Evolutionary conservation across 2,797 vertebrate species (phyloP), one percentile per base, ranked within the genome.

Genomic region (Synanceia verrucosa): DNA sequence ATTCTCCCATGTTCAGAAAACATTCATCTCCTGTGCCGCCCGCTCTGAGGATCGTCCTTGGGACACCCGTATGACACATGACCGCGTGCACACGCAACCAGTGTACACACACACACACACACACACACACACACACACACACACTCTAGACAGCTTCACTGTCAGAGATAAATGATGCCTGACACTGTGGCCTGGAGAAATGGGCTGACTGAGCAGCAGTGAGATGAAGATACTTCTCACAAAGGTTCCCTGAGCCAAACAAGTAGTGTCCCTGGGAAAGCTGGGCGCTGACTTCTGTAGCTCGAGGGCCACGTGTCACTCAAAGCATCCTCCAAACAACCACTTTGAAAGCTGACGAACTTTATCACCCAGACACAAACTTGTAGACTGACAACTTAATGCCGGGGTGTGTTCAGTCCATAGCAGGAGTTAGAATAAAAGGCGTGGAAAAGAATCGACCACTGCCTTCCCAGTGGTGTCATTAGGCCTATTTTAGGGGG

Each of bases 151-250:
- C 85, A 85, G 84, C 79, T 43, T 81, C 83, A 57, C 76, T 87
- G 85, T 90, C 89, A 91, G 70, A 90, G 79, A 92, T 91, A 92
- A 92, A 92, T 90, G 85, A 92, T 76, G 89, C 73, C 89, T 91
- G 89, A 92, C 92, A 90, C 77, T 66, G 69, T 89, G 81, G 88
- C 91, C 88, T 77, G 88, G 81, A 91, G 93, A 86, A 83, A 84
- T 56, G 60, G 90, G 82, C 82, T 88, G 86, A 85, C 77, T 69
- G 84, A 90, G 79, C 82, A 86, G 84, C 85, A 73, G 83, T 55
- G 64, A 90, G 89, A 93, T 92, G 88, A 93, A 91, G 91, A 93
- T 87, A 89, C 87, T 90, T 81, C 87, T 89, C 86, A 91, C 87
- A 93, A 93, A 93, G 91, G 80, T 84, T 89, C 86, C 86, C 71